Evolutionary conservation across 2,797 vertebrate genomes (phyloP), one percentile per base, ranked within the genome.

Genomic region (Diplodus puntazzo): DNA sequence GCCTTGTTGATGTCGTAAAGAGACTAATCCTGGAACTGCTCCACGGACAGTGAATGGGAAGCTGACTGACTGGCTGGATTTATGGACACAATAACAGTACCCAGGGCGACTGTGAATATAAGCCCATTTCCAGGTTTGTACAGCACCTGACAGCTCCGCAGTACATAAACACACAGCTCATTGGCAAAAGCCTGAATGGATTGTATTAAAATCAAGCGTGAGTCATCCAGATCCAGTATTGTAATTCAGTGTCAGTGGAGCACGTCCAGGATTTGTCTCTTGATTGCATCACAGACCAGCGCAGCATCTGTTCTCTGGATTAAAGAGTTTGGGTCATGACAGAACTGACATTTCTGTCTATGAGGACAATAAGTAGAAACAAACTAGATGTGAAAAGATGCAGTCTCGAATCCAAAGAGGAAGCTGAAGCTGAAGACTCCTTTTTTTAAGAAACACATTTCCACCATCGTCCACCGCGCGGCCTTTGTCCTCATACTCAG

Each of bases 21-120:
- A 76, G 75, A 66, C 57, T 34, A 43, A 79, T 72, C 68, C 85
- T 87, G 87, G 83, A 90, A 43, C 52, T 13, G 50, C 69, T 87
- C 87, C 75, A 77, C 7, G 0, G 57, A 83, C 46, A 42, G 65
- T 68, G 79, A 88, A 87, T 72, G 80, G 74, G 72, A 85, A 67
- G 65, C 80, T 52, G 87, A 79, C 67, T 57, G 68, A 67, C 55
- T 59, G 77, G 60, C 71, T 63, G 68, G 69, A 88, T 88, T 90
- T 84, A 87, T 77, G 69, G 80, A 83, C 55, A 69, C 61, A 76
- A 66, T 79, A 80, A 86, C 80, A 58, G 67, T 17, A 76, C 77
- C 79, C 68, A 39, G 73, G 74, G 62, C 74, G 69, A 72, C 52
- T 42, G 81, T 71, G 69, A 87, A 76, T 75, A 45, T 20, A 25